Base-by-base conservation (phyloP, 37 sponge, comb jelly and placozoan genomes). In the Eunapius fragilis region DNA sequence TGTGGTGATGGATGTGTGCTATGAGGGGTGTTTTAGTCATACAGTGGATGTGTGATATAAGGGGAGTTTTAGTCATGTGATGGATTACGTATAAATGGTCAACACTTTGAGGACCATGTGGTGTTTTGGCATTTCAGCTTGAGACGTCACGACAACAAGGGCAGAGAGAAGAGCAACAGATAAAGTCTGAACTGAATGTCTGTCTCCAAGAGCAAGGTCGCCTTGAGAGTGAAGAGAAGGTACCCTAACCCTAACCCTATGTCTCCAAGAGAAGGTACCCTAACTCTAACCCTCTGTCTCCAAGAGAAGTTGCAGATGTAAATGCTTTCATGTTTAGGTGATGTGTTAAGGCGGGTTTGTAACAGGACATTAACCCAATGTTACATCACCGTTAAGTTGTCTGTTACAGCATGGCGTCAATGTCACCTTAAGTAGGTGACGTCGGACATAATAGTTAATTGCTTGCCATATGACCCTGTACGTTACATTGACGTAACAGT, bases 181-280 rank as follows among this genome's bases (percentile, higher is more conserved):
- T 58, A 11, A 58, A 58, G 58, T 17, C 14, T 58, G 58, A 58
- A 58, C 58, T 58, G 58, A 58, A 58, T 17, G 22, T 1, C 14
- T 58, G 14, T 11, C 58, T 58, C 22, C 58, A 58, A 58, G 49
- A 72, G 35, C 34, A 69, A 69, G 79, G 79, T 67, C 87, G 74
- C 22, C 78, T 48, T 27, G 77, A 31, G 26, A 78, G 68, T 34
- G 41, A 25, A 35, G 90, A 86, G 26, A 77, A 85, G 78, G 89
- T 78, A 31, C n/a, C n/a, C n/a, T n/a, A n/a, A n/a, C n/a, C n/a
- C n/a, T n/a, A n/a, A n/a, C n/a, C n/a, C n/a, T n/a, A n/a, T n/a
- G n/a, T n/a, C n/a, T n/a, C n/a, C n/a, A n/a, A n/a, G n/a, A n/a
- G n/a, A n/a, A n/a, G n/a, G n/a, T n/a, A n/a, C n/a, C n/a, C n/a